Percentiles rank a stretch among this genome's conserved stretches.
These are phyloP conservation scores for Drusus annulatus DNA, from an alignment of 1,140 invertebrate genomes.

Conservation along the genomic window DNA sequence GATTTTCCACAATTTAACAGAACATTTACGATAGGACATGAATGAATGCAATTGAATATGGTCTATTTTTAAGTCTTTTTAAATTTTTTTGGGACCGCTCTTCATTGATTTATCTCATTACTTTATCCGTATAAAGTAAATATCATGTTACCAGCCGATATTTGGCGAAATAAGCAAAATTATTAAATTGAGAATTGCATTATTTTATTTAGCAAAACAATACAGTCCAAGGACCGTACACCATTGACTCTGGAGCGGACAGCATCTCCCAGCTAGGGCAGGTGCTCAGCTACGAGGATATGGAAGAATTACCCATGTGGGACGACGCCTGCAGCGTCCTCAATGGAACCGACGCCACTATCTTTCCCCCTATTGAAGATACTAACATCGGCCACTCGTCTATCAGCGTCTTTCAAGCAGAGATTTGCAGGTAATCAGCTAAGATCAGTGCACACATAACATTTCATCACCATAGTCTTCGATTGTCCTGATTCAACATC, in stretches of 20 bases:
- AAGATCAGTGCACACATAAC: background rate
- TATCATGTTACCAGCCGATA: too few relatives aligned
- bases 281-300: conserved; percentile 71
- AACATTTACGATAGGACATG: too few relatives aligned
- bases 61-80: too few relatives aligned
- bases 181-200: background rate
- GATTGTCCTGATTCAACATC: too few relatives aligned
- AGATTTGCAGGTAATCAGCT: conserved; percentile 73
- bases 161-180: too few relatives aligned
- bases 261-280: conserved; percentile 69
- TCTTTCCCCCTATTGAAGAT: conserved; percentile 73
- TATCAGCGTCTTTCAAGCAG: conserved; percentile 72
- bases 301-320: conserved; percentile 64
- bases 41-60: too few relatives aligned
- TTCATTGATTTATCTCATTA: too few relatives aligned
- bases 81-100: too few relatives aligned
- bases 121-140: too few relatives aligned
- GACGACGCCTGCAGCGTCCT: conserved; percentile 70
- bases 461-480: too few relatives aligned
- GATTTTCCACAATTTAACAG: too few relatives aligned
- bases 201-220: conserved; percentile 71
- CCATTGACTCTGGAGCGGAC: conserved; percentile 70
- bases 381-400: conserved; percentile 61
- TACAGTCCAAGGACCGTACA: conserved; percentile 70
- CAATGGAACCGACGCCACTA: conserved; percentile 73